phyloP scores from a whole-genome alignment of 2,797 vertebrate species.

The Margarornis squamiger region DNA sequence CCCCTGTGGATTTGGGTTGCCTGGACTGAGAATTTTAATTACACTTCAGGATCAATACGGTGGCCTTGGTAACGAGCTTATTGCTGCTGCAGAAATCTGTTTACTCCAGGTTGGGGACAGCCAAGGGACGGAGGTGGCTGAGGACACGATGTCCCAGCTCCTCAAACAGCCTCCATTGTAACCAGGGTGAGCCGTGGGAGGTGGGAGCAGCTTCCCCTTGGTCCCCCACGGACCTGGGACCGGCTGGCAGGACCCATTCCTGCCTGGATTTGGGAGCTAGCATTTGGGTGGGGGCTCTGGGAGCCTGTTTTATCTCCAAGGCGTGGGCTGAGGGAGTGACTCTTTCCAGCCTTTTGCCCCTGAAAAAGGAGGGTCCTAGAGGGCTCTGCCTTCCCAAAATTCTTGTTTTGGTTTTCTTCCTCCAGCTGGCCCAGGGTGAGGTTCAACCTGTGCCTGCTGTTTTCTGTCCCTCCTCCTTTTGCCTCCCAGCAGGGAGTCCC shows the following conservation, averaged over 20 bases:
- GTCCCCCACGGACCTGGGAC: not conserved
- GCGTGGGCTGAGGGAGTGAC: not conserved
- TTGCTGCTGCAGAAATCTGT: slow-evolving; percentile 78
- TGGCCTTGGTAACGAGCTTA: slow-evolving; percentile 78
- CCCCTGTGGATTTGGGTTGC: slow-evolving; percentile 35
- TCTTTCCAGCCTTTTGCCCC: not conserved
- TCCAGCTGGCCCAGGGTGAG: not conserved
- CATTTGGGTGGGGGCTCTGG: not conserved
- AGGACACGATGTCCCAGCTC: slow-evolving; percentile 72
- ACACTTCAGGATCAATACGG: slow-evolving; percentile 73
- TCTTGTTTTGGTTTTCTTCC: not conserved
- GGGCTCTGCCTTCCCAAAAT: not conserved
- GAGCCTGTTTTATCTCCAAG: not conserved
- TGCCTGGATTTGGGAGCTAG: not conserved
- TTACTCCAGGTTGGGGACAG: slow-evolving; percentile 69
- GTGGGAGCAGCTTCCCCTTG: not conserved
- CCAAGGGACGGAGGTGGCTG: slow-evolving; percentile 62
- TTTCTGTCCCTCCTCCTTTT: not conserved
- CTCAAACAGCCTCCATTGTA: slow-evolving; percentile 38
- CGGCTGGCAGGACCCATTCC: not conserved
- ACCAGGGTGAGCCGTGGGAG: slow-evolving; percentile 16
- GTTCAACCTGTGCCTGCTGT: not conserved
- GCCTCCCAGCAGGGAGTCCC: not conserved
- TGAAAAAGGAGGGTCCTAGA: not conserved
- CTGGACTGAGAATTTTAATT: slow-evolving; percentile 74